Percentiles rank a stretch among this genome's conserved stretches.
phyloP scores from a whole-genome alignment of 2,113 vertebrate genomes.

The Neofelis nebulosa region DNA sequence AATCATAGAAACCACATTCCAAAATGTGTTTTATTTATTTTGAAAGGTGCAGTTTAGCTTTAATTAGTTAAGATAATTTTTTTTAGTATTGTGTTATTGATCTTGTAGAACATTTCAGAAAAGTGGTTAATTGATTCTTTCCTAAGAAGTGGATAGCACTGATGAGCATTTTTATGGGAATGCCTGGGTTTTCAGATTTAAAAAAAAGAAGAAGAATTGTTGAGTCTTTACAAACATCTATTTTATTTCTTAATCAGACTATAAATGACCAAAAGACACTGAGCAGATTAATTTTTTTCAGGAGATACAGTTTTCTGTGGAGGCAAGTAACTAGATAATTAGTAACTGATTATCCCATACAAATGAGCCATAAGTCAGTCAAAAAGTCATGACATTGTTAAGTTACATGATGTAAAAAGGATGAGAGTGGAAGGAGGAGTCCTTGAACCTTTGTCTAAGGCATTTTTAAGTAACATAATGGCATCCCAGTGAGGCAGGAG shows the following conservation, averaged over 20 bases:
- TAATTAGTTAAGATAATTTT: conserved; percentile 43
- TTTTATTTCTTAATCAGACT: conserved; percentile 33
- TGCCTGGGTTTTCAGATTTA: conserved; percentile 20
- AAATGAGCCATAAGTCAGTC: background rate
- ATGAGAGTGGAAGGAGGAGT: background rate
- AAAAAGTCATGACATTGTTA: background rate
- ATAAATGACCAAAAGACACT: background rate
- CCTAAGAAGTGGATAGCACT: background rate
- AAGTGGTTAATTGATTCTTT: background rate
- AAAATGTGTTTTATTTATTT: conserved; percentile 42
- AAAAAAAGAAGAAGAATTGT: conserved; percentile 21
- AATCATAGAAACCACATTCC: background rate
- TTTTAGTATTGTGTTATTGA: background rate
- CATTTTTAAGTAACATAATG: background rate
- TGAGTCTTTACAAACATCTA: background rate
- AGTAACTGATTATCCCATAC: background rate
- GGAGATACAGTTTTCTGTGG: background rate
- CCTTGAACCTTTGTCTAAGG: conserved; percentile 18
- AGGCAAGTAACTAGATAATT: background rate
- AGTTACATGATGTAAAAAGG: background rate
- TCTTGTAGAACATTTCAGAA: background rate
- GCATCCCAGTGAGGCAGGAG: background rate
- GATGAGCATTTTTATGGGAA: background rate
- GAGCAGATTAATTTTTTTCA: background rate
- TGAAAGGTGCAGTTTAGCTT: conserved; percentile 15